These are phyloP conservation scores for Zaprionus inermis DNA, from an alignment of 1,140 invertebrate genomes.

Conservation along the genomic window DNA sequence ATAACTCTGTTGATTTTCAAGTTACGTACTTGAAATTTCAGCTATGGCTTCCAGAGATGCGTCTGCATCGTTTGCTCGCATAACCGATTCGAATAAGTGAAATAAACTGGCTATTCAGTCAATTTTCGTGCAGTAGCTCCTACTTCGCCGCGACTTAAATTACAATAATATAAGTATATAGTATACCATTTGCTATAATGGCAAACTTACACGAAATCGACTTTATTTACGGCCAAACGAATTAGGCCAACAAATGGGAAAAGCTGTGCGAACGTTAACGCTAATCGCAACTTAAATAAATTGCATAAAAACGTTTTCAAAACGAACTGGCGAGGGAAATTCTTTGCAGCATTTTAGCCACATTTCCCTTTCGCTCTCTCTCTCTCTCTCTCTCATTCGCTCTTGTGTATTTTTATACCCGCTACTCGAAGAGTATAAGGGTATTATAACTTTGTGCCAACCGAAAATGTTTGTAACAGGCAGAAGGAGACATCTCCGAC, in stretches of 20 bases:
- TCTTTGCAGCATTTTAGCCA: slow-evolving; percentile 57
- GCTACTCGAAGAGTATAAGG: too few species aligned
- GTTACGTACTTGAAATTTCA: not conserved
- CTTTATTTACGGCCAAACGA: not conserved
- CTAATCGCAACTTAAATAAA: slow-evolving; percentile 73
- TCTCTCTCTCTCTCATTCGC: not conserved
- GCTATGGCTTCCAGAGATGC: not conserved
- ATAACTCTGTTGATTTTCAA: not conserved
- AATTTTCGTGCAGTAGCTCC: too few species aligned
- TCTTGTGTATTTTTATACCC: slow-evolving; percentile 2
- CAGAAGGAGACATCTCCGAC: too few species aligned
- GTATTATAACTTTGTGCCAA: too few species aligned
- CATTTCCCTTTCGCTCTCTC: slow-evolving; percentile 22
- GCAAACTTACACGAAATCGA: slow-evolving; percentile 1
- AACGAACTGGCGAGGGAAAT: slow-evolving; percentile 60
- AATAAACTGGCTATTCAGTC: too few species aligned
- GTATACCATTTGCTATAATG: not conserved
- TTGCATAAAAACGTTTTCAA: slow-evolving; percentile 74
- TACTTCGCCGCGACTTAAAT: not conserved
- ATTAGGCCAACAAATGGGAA: slow-evolving; percentile 36
- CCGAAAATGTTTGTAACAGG: too few species aligned
- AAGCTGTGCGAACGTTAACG: slow-evolving; percentile 32
- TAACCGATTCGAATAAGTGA: not conserved
- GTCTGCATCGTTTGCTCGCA: not conserved
- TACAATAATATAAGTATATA: not conserved